Evolutionary conservation across 2,888 invertebrate species (phyloP), one percentile per base, ranked within the genome.

Genomic region (Lithophane ornitopus): DNA sequence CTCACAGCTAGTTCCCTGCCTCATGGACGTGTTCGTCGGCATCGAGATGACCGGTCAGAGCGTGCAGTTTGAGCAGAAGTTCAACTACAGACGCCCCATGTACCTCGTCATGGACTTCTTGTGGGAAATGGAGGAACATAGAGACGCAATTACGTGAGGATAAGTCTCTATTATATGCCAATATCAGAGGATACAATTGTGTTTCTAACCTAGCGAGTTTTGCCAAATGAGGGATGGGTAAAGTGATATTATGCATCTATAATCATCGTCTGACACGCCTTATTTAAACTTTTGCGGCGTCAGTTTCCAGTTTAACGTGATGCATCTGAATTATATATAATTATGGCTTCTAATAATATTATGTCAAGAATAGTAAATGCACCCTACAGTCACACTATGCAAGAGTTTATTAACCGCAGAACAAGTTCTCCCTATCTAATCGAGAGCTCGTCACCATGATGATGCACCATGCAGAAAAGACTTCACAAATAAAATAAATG

Each of bases 11-110:
- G 98, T 98, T 19, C 97, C 97, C 63, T 98, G 98, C 91, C 95
- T 99, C 46, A 95, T 99, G 74, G 97, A 98, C 91, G 99, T 99
- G 14, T 99, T 99, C 93, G 99, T 99, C n/a, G 98, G 98, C 84
- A 99, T 99, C 80, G 99, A 99, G 96, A 98, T 99, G 98, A 99
- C 99, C 0, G 99, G 99, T 0, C 98, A 99, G 92, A 98, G 98
- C 90, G 99, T 99, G 34, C 98, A 98, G 90, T 99, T 99, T 92
- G 99, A 99, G 92, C 99, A 99, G 94, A 99, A 99, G 95, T 99
- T 99, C 94, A 99, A 99, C 94, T 99, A 99, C 93, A 97, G 99
- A 39, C 97, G 99, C 59, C 99, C 99, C 3, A 99, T 99, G 99
- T 99, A 99, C 91, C 97, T 98, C 56, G 98, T 99, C 1, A 98